phyloP scores from a whole-genome alignment of 2,113 vertebrate genomes.

The Glaucidium brasilianum region DNA sequence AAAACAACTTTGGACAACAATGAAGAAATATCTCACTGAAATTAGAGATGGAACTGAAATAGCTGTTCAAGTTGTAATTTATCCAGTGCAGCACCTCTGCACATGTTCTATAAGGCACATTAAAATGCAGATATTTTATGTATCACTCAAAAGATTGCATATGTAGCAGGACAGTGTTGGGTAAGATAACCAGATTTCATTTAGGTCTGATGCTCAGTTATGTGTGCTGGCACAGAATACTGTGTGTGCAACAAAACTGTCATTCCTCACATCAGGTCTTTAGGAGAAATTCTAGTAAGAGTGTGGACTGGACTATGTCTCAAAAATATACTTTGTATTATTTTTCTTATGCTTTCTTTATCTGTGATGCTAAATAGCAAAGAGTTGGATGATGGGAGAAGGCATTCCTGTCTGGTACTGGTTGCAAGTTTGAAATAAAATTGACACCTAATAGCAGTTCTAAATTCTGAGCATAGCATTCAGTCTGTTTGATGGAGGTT shows the following conservation, averaged over 20 bases:
- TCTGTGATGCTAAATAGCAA: not conserved
- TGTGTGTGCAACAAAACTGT: not conserved
- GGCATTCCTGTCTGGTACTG: not conserved
- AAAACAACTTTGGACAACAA: not conserved
- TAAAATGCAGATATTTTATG: not conserved
- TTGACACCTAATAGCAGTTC: not conserved
- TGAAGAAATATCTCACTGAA: not conserved
- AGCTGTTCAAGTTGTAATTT: not conserved
- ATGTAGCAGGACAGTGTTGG: not conserved
- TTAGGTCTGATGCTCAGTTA: not conserved
- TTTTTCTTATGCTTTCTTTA: not conserved
- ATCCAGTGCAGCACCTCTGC: not conserved
- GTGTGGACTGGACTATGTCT: not conserved
- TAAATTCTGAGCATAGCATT: not conserved
- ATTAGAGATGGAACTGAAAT: not conserved
- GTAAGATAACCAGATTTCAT: not conserved
- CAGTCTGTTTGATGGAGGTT: not conserved
- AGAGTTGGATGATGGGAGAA: not conserved
- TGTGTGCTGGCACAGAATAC: not conserved
- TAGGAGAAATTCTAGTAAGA: not conserved
- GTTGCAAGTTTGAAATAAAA: conserved; percentile 30
- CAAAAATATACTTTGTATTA: not conserved
- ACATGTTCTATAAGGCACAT: not conserved
- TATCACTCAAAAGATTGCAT: not conserved
- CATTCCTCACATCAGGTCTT: not conserved